These are phyloP conservation scores for Trachurus trachurus DNA, from an alignment of 2,797 vertebrate species.

Conservation along the genomic window DNA sequence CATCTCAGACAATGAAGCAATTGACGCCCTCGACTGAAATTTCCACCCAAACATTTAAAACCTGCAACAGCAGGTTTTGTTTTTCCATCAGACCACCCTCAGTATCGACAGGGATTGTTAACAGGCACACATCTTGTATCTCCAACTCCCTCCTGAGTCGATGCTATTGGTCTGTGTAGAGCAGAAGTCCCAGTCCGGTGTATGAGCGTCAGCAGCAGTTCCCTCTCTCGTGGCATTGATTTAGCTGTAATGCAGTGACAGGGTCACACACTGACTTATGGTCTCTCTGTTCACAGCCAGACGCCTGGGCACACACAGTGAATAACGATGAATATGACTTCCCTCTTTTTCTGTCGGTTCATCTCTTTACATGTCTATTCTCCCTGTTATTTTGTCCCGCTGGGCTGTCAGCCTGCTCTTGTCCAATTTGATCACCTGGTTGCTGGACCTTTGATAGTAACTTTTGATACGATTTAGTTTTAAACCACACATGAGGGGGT, in stretches of 20 bases:
- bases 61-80: slow-evolving; percentile 16
- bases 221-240: slow-evolving; percentile 70
- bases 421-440: slow-evolving; percentile 15
- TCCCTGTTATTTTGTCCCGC: slow-evolving; percentile 1
- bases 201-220: slow-evolving; percentile 63
- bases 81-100: slow-evolving; percentile 44
- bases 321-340: slow-evolving; percentile 54
- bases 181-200: slow-evolving; percentile 43
- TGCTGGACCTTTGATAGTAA: not conserved
- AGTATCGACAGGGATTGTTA: slow-evolving; percentile 72
- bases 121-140: slow-evolving; percentile 56
- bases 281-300: slow-evolving; percentile 42
- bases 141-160: slow-evolving; percentile 50
- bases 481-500: not conserved
- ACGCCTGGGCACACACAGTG: slow-evolving; percentile 22
- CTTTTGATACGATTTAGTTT: slow-evolving; percentile 9
- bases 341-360: slow-evolving; percentile 13
- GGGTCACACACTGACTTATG: slow-evolving; percentile 64
- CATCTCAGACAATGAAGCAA: not conserved
- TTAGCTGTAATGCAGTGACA: slow-evolving; percentile 73
- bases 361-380: not conserved
- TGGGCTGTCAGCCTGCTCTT: slow-evolving; percentile 15
- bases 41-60: slow-evolving; percentile 13
- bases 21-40: not conserved
- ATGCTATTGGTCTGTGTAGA: slow-evolving; percentile 52